Base-by-base conservation (phyloP, 2,113 vertebrate species). In the Panthera uncia region DNA sequence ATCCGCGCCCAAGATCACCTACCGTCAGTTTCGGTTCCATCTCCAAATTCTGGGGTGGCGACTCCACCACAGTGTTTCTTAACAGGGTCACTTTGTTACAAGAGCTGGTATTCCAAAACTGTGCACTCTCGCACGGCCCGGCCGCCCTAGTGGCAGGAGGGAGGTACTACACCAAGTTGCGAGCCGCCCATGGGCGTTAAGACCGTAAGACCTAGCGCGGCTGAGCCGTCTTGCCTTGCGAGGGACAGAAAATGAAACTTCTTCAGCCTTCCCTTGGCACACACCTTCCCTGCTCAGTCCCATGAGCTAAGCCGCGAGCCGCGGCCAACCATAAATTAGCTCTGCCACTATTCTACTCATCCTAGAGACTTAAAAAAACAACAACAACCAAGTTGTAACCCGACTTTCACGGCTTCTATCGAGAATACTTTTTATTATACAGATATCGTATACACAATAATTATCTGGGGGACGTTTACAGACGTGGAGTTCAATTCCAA, bases 351-450 rank as follows among this genome's bases (percentile, higher is more conserved):
- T 1, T 4, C 29, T 50, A 3, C 52, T 78, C 38, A 23, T 33
- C 63, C 48, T 0, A 66, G 23, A 31, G 31, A 48, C 63, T 25
- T 18, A 55, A 86, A 96, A 94, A 71, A 96, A 38, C 4, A 38
- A 45, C 92, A 1, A 93, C 65, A 36, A 85, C n/a, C 90, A 96
- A 95, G 88, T 97, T 97, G 71, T 52, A 98, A 98, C 57, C 90
- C 98, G 96, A 95, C 95, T 94, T 98, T 73, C 98, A 98, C 63
- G 95, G 97, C 97, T 98, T 99, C 98, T 99, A 98, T 97, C 86
- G 98, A 98, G 99, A 98, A 99, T 99, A 98, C 97, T 98, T 99
- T 99, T 99, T 99, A 99, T 99, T 98, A 98, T 99, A 99, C 99
- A 99, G 98, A 98, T 97, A 98, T 99, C 97, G 98, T 98, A 99